Conservation (phyloP, 2,113 vertebrate species). For the Tetrax tetrax region DNA sequence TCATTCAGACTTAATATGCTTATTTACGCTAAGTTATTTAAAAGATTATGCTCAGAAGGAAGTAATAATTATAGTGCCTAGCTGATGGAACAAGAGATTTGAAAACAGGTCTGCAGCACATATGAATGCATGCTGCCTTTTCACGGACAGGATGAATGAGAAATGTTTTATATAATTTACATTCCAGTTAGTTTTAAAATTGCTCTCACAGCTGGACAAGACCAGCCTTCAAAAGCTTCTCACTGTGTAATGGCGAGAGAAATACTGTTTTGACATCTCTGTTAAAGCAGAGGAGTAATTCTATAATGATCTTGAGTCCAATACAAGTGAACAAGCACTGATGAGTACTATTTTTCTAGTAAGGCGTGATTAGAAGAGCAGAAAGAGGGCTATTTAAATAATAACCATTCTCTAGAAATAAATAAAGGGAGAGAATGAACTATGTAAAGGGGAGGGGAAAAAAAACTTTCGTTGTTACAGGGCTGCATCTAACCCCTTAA, state of each 20-base stretch:
- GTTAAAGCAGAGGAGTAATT: neutral
- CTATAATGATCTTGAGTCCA: neutral
- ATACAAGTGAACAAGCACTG: neutral
- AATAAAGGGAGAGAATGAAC: neutral
- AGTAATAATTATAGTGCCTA: neutral
- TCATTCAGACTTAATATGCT: neutral
- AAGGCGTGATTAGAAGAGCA: neutral
- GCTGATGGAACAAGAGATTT: neutral
- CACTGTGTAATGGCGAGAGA: neutral
- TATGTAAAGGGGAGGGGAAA: neutral
- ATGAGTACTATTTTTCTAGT: neutral
- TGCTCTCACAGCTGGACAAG: neutral
- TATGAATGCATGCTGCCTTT: neutral
- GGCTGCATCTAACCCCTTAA: neutral
- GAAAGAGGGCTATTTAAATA: neutral
- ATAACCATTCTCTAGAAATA: neutral
- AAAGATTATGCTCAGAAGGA: neutral
- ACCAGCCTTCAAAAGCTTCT: neutral
- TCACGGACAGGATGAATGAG: neutral
- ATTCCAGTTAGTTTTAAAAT: neutral
- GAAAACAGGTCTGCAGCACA: neutral
- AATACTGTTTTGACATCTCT: neutral
- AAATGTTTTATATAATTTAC: neutral
- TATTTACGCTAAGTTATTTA: neutral
- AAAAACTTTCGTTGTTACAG: neutral